Evolutionary conservation across 2,888 invertebrate species (phyloP), one percentile per base, ranked within the genome.

Genomic region (Nymphalis urticae): DNA sequence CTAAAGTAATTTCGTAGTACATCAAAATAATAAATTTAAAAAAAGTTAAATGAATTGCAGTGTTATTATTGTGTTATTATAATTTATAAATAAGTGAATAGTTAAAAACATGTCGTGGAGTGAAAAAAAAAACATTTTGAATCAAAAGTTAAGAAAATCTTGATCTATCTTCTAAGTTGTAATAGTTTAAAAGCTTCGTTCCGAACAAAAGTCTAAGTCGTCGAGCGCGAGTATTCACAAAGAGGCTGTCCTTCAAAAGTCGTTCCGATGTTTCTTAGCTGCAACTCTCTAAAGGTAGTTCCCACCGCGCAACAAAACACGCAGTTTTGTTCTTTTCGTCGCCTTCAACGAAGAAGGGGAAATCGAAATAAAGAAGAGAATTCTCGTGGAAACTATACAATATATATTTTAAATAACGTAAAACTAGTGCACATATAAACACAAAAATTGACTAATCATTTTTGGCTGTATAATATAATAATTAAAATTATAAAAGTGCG

Each of bases 161-260:
- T 56, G 27, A 56, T 32, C n/a, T 56, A 32, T 32, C 42, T 42
- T 64, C 59, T 42, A 68, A 68, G 58, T 63, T 63, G 58, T 69
- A 64, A 62, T 69, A 69, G 65, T 69, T 64, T 65, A 64, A 65
- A 69, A 69, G 59, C 48, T 64, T 53, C 60, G 47, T 60, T 36
- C 54, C 64, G 54, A 66, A 61, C 61, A 61, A 69, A 69, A 62
- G n/a, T n/a, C 64, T 64, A 64, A 65, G 51, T 58, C 53, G 62
- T 64, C 54, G 62, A 62, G 64, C 64, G 62, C 50, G 61, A 66
- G 56, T 66, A 66, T 66, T 66, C 66, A 66, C 66, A 66, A 66
- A 62, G 54, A 60, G 63, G 63, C 68, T 53, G 63, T 64, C 62
- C 58, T 63, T 68, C 58, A 63, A 68, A 64, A 63, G 59, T 64